A percentile compares a stretch with the other conserved stretches of the same genome.
phyloP scores from a whole-genome alignment of 2,888 invertebrate genomes.

The Mactromeris polynyma region DNA sequence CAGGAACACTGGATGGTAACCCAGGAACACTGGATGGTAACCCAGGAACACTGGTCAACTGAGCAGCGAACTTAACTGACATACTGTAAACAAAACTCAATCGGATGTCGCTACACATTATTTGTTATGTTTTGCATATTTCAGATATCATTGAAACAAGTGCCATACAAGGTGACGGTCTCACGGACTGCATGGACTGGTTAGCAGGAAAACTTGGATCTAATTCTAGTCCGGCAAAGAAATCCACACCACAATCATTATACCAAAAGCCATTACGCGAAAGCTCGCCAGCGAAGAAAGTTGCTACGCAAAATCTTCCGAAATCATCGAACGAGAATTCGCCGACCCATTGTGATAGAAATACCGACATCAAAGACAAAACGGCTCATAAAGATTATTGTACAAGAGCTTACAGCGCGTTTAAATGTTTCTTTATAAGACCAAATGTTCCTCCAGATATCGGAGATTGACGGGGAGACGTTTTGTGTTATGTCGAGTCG shows the following conservation, averaged over 20 bases:
- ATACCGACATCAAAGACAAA: constrained; percentile 54
- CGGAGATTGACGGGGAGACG: constrained; percentile 32
- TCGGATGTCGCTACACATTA: too few species aligned
- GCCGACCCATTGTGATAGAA: constrained; percentile 32
- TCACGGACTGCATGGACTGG: constrained; percentile 82
- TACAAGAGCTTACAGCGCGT: constrained; percentile 81
- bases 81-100: too few species aligned
- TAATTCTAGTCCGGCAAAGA: constrained; percentile 18
- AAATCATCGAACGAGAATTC: constrained; percentile 26
- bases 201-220: constrained; percentile 80
- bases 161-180: constrained; percentile 80
- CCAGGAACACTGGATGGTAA: too few species aligned
- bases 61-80: too few species aligned
- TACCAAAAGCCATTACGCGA: not conserved
- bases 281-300: not conserved
- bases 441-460: constrained; percentile 68
- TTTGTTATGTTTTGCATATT: constrained; percentile 42
- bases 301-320: not conserved
- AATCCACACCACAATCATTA: not conserved
- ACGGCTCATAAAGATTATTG: constrained; percentile 77
- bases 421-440: constrained; percentile 81
- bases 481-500: not conserved
- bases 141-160: constrained; percentile 82
- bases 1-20: too few species aligned
- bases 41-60: too few species aligned